Evolutionary conservation across 2,888 invertebrate genomes (phyloP).

Genomic region (Ophion obscuratus): DNA sequence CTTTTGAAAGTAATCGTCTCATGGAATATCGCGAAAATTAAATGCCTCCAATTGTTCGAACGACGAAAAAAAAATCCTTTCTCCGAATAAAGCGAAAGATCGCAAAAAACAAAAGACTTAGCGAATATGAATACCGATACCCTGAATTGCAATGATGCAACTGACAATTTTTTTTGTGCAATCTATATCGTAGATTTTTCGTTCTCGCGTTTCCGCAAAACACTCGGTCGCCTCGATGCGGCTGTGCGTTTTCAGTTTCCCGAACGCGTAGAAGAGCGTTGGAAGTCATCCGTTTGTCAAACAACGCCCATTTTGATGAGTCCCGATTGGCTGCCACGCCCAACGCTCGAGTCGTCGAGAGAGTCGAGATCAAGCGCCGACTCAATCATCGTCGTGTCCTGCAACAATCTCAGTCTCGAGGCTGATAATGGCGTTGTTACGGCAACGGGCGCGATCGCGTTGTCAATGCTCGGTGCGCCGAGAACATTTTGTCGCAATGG

Average conservation of each 20-base stretch:
- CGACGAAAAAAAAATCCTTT: background rate
- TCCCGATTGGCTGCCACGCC: constrained; percentile 88
- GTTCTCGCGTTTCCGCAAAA: background rate
- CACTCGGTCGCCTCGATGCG: background rate
- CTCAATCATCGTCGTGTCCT: constrained; percentile 96
- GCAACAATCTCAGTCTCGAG: constrained; percentile 90
- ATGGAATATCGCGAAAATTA: background rate
- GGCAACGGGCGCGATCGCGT: constrained; percentile 78
- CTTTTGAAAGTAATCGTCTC: background rate
- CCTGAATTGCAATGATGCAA: background rate
- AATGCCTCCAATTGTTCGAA: background rate
- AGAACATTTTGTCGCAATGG: constrained; percentile 82
- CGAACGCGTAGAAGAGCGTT: background rate
- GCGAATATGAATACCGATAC: background rate
- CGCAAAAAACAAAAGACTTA: background rate
- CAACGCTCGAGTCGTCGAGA: constrained; percentile 90
- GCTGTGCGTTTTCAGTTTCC: background rate
- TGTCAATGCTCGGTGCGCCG: constrained; percentile 73
- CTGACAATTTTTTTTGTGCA: background rate
- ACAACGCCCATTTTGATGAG: constrained; percentile 87
- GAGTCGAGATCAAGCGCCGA: constrained; percentile 95
- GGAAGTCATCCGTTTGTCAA: constrained; percentile 70
- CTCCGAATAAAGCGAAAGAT: background rate
- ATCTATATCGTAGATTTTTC: background rate
- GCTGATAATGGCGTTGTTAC: constrained; percentile 85